Base-by-base conservation (phyloP, 2,888 invertebrate genomes). In the Amiota communis region DNA sequence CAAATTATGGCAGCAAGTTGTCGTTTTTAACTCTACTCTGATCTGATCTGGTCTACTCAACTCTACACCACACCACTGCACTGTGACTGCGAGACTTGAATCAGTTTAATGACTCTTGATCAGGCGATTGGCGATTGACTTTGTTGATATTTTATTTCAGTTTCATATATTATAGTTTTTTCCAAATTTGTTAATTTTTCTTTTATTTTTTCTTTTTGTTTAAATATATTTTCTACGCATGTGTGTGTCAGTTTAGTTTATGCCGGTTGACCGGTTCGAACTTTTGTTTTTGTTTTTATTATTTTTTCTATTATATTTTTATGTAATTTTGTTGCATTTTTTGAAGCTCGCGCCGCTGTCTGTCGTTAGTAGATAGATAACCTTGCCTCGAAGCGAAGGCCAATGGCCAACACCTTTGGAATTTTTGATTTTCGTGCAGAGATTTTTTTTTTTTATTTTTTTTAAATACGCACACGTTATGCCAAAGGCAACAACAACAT, bases 371-470 rank as follows among this genome's bases (percentile, higher is more conserved):
- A 56, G 69, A n/a, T 23, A 51, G 23, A 61, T 64, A 77, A 76
- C 80, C 80, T 80, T 80, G 79, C 72, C 67, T 20, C 75, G 72
- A 70, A 71, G 67, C 77, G 80, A 80, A 80, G 80, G 80, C 73
- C 80, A 76, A 73, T 76, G 74, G 73, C 59, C 77, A 67, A 70
- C 70, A 68, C 67, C 67, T 68, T 68, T 68, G 67, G 67, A 68
- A 68, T 68, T 68, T 68, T 51, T 68, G 15, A 68, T 49, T 68
- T 68, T 68, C 67, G 67, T 68, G 67, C 59, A 59, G 59, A 59
- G 11, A 53, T 53, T 15, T 53, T 53, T 53, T 65, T 49, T 68
- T 10, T 51, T 65, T 23, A 2, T 23, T 23, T 23, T 23, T 23
- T 1, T 23, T 23, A 23, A 23, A 23, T 23, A 20, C 23, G 48